Base-by-base conservation (phyloP, 2,797 vertebrate species). In the Columba guinea region DNA sequence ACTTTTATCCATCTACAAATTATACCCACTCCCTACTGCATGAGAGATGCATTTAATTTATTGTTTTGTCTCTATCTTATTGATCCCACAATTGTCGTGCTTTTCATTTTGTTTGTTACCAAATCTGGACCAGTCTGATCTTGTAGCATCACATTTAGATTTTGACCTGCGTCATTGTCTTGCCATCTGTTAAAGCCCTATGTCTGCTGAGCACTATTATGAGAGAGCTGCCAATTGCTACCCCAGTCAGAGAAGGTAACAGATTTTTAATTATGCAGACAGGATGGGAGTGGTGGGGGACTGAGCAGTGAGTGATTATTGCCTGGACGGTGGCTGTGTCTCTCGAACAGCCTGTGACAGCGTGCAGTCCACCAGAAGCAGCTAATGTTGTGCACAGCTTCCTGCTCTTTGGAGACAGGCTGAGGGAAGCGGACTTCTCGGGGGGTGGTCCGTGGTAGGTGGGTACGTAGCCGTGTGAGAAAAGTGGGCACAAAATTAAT, bases 211-310 rank as follows among this genome's bases (percentile, higher is more conserved):
- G 75, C 52, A 2, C 68, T 85, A 0, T 68, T 70, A 84, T 55
- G 68, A 91, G 74, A 75, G 27, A 55, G 39, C 59, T 79, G 68
- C 55, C 41, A 26, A 2, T 41, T 52, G 48, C 64, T 51, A 28
- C 75, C 91, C 68, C 56, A 89, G 51, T 27, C 41, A 30, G 81
- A 62, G 71, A 74, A 76, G 75, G 88, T 78, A 90, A 55, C 90
- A 96, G 95, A 80, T 94, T 95, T 96, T 95, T 93, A 94, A 95
- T 97, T 92, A 92, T 30, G n/a, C 58, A 39, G 75, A 26, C 93
- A 90, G 90, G 71, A 92, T 87, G 64, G 90, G 78, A 87, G 78
- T 90, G 78, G 56, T 86, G 78, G 63, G 83, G 59, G 48, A 67
- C 64, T 55, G 91, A 85, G 9, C 70, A 88, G 79, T 46, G 90